A percentile compares a stretch with the other conserved stretches of the same genome.
Evolutionary conservation across 2,888 invertebrate species (phyloP).

Genomic region (Lithophane socia): DNA sequence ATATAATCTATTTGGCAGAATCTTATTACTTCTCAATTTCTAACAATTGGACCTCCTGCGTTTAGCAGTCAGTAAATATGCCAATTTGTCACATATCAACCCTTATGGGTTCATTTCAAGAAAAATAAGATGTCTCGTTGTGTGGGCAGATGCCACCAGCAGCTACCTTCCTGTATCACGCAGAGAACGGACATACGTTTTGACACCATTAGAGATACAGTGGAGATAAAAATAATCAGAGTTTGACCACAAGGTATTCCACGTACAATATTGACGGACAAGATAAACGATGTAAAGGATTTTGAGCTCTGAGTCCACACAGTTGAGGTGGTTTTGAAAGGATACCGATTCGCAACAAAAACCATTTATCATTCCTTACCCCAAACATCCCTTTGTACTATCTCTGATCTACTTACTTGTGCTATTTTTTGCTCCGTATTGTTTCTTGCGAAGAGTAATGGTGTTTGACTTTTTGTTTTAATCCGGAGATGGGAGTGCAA

Average conservation of each 20-base stretch:
- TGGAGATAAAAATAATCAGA: constrained; percentile 87
- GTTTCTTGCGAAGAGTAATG: constrained; percentile 80
- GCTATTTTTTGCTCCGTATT: constrained; percentile 83
- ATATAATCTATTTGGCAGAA: constrained; percentile 69
- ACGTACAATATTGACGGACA: constrained; percentile 59
- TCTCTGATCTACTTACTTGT: constrained; percentile 87
- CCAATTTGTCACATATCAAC: constrained; percentile 85
- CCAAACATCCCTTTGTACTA: constrained; percentile 85
- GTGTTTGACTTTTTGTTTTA: constrained; percentile 86
- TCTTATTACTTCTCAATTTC: constrained; percentile 68
- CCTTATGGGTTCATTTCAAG: constrained; percentile 76
- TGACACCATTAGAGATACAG: constrained; percentile 87
- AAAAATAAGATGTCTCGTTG: constrained; percentile 86
- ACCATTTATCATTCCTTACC: constrained; percentile 82
- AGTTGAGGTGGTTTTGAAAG: constrained; percentile 26
- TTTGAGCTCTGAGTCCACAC: constrained; percentile 57
- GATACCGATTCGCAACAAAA: constrained; percentile 73
- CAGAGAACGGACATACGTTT: constrained; percentile 87
- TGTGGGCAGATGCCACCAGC: constrained; percentile 85
- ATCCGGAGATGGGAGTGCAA: constrained; percentile 81
- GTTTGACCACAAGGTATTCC: constrained; percentile 82
- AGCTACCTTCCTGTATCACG: constrained; percentile 88
- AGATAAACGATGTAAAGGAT: constrained; percentile 44
- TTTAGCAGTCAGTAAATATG: constrained; percentile 72
- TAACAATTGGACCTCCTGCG: constrained; percentile 84